phyloP scores from a whole-genome alignment of 2,888 invertebrate genomes.

The Eledone cirrhosa region DNA sequence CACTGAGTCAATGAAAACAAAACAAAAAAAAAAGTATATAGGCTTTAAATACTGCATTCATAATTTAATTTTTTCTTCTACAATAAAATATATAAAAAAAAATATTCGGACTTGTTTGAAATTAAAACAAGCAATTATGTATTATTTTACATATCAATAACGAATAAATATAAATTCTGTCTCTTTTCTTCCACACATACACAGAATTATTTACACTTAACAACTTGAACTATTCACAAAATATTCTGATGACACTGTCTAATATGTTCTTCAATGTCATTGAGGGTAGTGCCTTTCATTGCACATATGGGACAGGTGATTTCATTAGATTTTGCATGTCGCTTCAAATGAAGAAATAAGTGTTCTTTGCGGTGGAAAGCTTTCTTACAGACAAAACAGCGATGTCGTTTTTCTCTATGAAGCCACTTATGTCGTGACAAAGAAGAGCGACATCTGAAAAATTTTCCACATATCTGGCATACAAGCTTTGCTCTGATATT shows the following conservation, averaged over 20 bases:
- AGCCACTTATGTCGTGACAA: slow-evolving; percentile 37
- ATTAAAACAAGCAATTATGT: too few species aligned
- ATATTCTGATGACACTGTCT: slow-evolving; percentile 23
- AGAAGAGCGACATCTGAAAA: slow-evolving; percentile 33
- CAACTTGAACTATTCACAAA: not conserved
- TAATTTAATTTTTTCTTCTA: too few species aligned
- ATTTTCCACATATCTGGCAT: slow-evolving; percentile 29
- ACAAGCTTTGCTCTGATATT: slow-evolving; percentile 1
- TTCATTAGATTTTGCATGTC: slow-evolving; percentile 35
- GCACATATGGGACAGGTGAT: slow-evolving; percentile 34
- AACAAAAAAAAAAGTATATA: too few species aligned
- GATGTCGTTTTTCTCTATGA: slow-evolving; percentile 37
- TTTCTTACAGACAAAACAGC: slow-evolving; percentile 37
- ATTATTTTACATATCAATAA: too few species aligned
- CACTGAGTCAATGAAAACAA: too few species aligned
- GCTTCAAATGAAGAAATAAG: slow-evolving; percentile 33
- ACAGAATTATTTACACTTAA: too few species aligned
- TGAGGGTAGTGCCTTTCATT: slow-evolving; percentile 25
- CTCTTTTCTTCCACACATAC: too few species aligned
- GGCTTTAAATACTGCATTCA: too few species aligned
- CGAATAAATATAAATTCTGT: too few species aligned
- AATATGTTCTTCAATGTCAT: slow-evolving; percentile 31
- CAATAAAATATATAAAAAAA: too few species aligned
- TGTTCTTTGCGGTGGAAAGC: slow-evolving; percentile 40
- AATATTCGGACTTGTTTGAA: too few species aligned